Conservation (phyloP, 2,888 invertebrate genomes). For the Netelia melanura region DNA sequence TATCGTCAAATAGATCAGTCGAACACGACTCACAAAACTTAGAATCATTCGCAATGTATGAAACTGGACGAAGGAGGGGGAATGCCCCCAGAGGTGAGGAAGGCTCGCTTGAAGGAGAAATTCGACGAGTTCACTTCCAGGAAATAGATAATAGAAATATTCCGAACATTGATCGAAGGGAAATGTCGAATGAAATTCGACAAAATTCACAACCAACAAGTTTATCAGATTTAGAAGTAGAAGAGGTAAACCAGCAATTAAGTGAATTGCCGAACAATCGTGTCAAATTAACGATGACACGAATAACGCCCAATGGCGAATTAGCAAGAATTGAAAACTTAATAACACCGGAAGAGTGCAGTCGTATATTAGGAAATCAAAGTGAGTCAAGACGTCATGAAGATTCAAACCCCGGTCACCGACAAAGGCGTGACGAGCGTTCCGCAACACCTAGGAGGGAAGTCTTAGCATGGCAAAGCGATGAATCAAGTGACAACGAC, state of each 20-base stretch:
- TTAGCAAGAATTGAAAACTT: not conserved
- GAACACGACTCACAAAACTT: not conserved
- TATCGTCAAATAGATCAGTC: not conserved
- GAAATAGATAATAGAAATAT: not conserved
- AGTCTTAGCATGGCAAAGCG: conserved; percentile 27
- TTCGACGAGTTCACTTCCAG: not conserved
- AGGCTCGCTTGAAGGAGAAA: not conserved
- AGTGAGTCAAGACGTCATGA: not conserved
- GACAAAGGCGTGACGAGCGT: conserved; percentile 1
- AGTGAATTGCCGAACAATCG: not conserved
- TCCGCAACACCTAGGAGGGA: conserved; percentile 12
- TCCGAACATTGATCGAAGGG: not conserved
- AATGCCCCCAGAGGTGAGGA: not conserved
- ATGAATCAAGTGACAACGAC: conserved; percentile 47
- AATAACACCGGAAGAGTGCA: not conserved
- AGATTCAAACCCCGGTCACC: not conserved
- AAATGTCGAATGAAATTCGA: not conserved
- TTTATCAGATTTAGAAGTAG: not conserved
- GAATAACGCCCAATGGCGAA: conserved; percentile 5
- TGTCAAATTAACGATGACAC: not conserved
- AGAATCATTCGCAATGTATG: not conserved
- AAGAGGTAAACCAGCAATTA: not conserved
- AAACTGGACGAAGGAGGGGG: not conserved
- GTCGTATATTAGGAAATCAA: not conserved
- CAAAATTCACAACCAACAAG: not conserved